These are phyloP conservation scores for Pungitius pungitius DNA, from an alignment of 2,113 vertebrate genomes.

Conservation along the genomic window DNA sequence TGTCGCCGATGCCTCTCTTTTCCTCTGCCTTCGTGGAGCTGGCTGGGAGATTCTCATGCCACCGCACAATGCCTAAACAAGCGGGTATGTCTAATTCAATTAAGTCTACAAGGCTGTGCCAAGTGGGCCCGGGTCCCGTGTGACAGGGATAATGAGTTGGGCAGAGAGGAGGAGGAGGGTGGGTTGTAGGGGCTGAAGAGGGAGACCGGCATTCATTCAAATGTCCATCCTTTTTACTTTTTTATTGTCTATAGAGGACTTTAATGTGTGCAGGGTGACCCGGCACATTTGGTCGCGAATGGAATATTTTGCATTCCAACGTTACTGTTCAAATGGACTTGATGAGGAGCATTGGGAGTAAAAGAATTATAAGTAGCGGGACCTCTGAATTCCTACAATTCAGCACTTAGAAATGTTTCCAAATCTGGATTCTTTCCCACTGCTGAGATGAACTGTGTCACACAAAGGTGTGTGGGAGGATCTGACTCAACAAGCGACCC, in stretches of 20 bases:
- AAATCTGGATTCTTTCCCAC: constrained; percentile 50
- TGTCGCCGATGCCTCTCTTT: constrained; percentile 71
- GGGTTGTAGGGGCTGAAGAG: constrained; percentile 35
- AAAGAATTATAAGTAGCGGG: constrained; percentile 56
- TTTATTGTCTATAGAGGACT: constrained; percentile 57
- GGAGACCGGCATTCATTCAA: constrained; percentile 65
- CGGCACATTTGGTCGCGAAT: constrained; percentile 65
- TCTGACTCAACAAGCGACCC: constrained; percentile 37
- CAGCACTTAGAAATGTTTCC: constrained; percentile 47
- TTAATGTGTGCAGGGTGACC: constrained; percentile 74
- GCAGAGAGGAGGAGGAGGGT: constrained; percentile 44
- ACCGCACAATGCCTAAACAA: constrained; percentile 82
- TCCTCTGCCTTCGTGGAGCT: constrained; percentile 67
- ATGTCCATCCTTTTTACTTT: constrained; percentile 62
- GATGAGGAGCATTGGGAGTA: constrained; percentile 59
- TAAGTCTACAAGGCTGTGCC: constrained; percentile 82
- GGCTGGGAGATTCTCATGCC: constrained; percentile 82
- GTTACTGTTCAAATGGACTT: constrained; percentile 54
- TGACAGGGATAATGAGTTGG: constrained; percentile 83
- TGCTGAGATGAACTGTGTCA: constrained; percentile 44
- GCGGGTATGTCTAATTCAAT: constrained; percentile 87
- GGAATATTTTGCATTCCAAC: constrained; percentile 78
- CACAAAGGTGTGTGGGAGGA: constrained; percentile 46
- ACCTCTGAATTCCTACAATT: constrained; percentile 58
- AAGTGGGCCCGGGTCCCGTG: constrained; percentile 75